These are phyloP conservation scores for Scelioninae gen. 1 DNA, from an alignment of 2,888 invertebrate species.

Conservation along the genomic window DNA sequence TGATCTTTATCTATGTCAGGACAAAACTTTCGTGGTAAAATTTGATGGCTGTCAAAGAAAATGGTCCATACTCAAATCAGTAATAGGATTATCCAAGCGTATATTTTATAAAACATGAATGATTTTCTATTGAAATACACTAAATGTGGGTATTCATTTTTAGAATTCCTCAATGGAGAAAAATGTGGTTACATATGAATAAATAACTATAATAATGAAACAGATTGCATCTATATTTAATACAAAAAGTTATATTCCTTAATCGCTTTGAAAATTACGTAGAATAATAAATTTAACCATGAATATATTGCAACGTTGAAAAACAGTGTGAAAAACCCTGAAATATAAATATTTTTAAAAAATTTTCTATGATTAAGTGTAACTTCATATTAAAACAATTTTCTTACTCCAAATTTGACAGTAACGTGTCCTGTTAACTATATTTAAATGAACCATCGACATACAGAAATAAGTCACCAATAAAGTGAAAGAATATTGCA, in stretches of 20 bases:
- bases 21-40: background rate
- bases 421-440: background rate
- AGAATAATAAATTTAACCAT: background rate
- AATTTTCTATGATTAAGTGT: background rate
- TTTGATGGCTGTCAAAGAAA: background rate
- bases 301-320: background rate
- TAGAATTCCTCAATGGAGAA: background rate
- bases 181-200: background rate
- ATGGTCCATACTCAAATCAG: background rate
- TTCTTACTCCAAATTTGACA: conserved; percentile 4
- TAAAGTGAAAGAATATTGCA: background rate
- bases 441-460: background rate
- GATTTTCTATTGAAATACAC: background rate
- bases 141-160: background rate
- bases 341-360: background rate
- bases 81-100: background rate
- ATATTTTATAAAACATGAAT: background rate
- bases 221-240: background rate
- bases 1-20: background rate
- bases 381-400: background rate
- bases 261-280: background rate
- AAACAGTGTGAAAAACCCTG: background rate
- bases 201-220: background rate
- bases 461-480: background rate
- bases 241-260: background rate